phyloP scores from a whole-genome alignment of 2,888 invertebrate species.

The Trichacis sp. region DNA sequence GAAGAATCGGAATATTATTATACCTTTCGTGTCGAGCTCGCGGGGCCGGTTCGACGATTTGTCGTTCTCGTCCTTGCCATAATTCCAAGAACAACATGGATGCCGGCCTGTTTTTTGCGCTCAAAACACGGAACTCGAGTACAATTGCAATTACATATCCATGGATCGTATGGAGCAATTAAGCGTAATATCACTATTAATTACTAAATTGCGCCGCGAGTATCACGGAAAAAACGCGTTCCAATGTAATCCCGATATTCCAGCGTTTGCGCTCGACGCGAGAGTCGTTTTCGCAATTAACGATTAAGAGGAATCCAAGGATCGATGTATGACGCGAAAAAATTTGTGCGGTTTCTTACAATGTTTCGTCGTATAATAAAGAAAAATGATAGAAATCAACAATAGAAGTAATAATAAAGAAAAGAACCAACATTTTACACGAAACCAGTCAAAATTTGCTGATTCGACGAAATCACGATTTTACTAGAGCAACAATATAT shows the following conservation, averaged over 20 bases:
- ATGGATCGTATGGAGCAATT: constrained; percentile 54
- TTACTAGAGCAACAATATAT: too few relatives aligned
- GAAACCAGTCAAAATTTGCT: too few relatives aligned
- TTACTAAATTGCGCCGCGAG: constrained; percentile 60
- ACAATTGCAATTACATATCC: constrained; percentile 59
- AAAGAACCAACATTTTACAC: too few relatives aligned
- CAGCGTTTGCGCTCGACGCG: not conserved
- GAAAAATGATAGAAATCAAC: too few relatives aligned
- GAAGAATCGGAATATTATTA: constrained; percentile 21
- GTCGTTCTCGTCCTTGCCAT: constrained; percentile 50
- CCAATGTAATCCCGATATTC: constrained; percentile 1
- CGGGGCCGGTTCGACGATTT: constrained; percentile 44
- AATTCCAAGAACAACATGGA: constrained; percentile 54
- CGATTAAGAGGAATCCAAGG: not conserved
- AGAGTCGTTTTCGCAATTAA: constrained; percentile 1
- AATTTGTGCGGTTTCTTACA: too few relatives aligned
- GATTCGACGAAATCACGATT: too few relatives aligned
- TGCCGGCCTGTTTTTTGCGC: constrained; percentile 41
- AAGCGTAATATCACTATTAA: constrained; percentile 63
- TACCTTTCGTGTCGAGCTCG: constrained; percentile 11
- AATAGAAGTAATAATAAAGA: too few relatives aligned
- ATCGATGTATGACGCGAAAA: too few relatives aligned
- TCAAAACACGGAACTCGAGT: constrained; percentile 46
- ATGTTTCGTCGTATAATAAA: too few relatives aligned
- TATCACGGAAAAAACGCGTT: constrained; percentile 33